Conservation (phyloP, 2,888 invertebrate species). For the Ectemnius lituratus region DNA sequence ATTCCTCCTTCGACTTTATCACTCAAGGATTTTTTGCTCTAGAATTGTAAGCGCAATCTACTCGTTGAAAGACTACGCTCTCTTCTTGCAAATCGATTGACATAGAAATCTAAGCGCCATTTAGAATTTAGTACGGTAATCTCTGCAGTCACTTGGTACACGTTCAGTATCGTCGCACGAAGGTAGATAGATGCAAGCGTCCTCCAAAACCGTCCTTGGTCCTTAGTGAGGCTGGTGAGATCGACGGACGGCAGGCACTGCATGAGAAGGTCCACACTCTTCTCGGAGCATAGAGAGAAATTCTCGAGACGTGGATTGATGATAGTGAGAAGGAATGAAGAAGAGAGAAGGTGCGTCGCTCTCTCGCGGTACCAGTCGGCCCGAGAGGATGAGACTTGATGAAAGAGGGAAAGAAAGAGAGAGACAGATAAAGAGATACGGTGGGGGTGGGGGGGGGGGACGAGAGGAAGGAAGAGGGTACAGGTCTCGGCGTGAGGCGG, state of each 20-base stretch:
- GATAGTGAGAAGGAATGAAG: slow-evolving; percentile 47
- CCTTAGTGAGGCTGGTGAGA: too few species aligned
- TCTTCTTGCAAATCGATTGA: too few species aligned
- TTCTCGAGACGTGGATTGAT: slow-evolving; percentile 65
- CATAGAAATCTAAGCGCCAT: too few species aligned
- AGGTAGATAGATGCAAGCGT: too few species aligned
- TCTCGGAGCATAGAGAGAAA: slow-evolving; percentile 30
- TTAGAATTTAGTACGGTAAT: too few species aligned
- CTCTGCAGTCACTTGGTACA: too few species aligned
- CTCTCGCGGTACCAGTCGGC: slow-evolving; percentile 19
- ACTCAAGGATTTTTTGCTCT: slow-evolving; percentile 5
- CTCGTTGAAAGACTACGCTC: background rate
- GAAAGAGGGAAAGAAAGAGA: background rate
- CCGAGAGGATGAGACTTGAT: slow-evolving; percentile 3
- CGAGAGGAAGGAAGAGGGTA: slow-evolving; percentile 27
- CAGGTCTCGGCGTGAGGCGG: slow-evolving; percentile 38
- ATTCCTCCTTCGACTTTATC: slow-evolving; percentile 25
- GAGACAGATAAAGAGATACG: too few species aligned
- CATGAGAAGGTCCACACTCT: slow-evolving; percentile 17
- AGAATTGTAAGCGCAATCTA: slow-evolving; percentile 1
- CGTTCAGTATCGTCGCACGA: too few species aligned
- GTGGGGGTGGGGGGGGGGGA: background rate
- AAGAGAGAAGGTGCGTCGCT: slow-evolving; percentile 20
- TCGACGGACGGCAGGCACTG: too few species aligned
- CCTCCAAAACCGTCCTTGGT: too few species aligned